Evolutionary conservation across 2,888 invertebrate genomes (phyloP), one percentile per base, ranked within the genome.

Genomic region (Xanthorhoe designata): DNA sequence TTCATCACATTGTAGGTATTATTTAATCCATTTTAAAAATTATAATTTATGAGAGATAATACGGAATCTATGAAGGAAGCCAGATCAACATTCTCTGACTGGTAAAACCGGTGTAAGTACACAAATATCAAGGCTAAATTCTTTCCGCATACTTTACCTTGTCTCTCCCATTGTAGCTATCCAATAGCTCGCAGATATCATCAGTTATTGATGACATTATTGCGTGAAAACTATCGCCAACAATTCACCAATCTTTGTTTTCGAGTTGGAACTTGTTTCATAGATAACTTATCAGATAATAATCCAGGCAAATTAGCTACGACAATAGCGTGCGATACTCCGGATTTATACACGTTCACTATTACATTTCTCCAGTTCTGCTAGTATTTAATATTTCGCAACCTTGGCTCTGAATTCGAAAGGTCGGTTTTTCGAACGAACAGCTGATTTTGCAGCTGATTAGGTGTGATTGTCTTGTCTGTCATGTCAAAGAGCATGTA

Each of bases 91-190:
- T 58, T 66, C 58, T 60, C 54, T 64, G 72, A 81, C 81, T 77
- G 64, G 78, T 78, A 71, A 70, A 74, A 81, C 82, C 73, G 71
- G 81, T 79, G 73, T 64, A 65, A 70, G 56, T 67, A 55, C 18
- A 52, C 64, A 80, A 81, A 85, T 83, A 83, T 76, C 85, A 85
- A 88, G 85, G 86, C 71, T 75, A 56, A 57, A 71, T 66, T 50
- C 60, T 78, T 89, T 90, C 88, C 88, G 89, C 86, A 86, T 88
- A 81, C 74, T 79, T 87, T 91, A 96, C 96, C 95, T 97, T 97
- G 92, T 98, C 98, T 83, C 98, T 94, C n/a, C 98, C 98, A 82
- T 95, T 95, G 83, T 98, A 97, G 55, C 96, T 96, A 72, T 97
- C 96, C 75, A 98, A 92, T 80, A 97, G 94, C 79, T 95, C 95